These are phyloP conservation scores for Drosophila serrata DNA, from an alignment of 1,140 invertebrate genomes.

Conservation along the genomic window DNA sequence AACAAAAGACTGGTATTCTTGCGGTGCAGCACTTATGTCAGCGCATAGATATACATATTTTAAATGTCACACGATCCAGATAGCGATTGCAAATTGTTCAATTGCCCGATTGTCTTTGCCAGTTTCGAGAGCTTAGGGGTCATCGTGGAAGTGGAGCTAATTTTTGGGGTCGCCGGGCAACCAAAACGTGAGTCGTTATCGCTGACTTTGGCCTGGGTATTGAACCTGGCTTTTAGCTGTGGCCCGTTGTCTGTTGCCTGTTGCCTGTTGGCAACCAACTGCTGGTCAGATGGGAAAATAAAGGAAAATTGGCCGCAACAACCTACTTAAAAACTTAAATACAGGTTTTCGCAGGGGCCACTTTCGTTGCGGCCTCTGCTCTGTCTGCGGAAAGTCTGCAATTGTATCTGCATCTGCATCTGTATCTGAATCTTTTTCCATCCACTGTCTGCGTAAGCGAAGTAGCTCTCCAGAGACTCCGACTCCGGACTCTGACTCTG, in stretches of 20 bases:
- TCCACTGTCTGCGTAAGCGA: conserved; percentile 54
- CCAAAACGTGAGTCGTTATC: conserved; percentile 63
- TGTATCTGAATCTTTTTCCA: conserved; percentile 14
- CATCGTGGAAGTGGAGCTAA: conserved; percentile 63
- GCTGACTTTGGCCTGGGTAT: conserved; percentile 64
- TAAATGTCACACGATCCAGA: conserved; percentile 72
- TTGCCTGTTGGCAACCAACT: conserved; percentile 46
- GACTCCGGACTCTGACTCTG: neutral
- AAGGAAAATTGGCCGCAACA: conserved; percentile 52
- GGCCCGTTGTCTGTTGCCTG: conserved; percentile 13
- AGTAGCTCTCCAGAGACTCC: conserved; percentile 32
- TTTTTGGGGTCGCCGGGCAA: conserved; percentile 60
- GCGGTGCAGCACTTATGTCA: conserved; percentile 37
- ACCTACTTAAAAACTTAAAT: conserved; percentile 72
- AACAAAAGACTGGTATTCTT: neutral
- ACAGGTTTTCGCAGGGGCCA: conserved; percentile 62
- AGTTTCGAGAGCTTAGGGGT: conserved; percentile 42
- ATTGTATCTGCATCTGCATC: conserved; percentile 28
- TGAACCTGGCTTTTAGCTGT: conserved; percentile 52
- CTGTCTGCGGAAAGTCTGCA: conserved; percentile 40
- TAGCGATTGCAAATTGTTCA: conserved; percentile 52
- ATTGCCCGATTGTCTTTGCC: conserved; percentile 38
- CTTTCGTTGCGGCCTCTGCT: conserved; percentile 55
- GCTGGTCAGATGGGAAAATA: conserved; percentile 55
- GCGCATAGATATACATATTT: conserved; percentile 44